phyloP scores from a whole-genome alignment of 2,113 vertebrate species.

The Oncorhynchus mykiss region DNA sequence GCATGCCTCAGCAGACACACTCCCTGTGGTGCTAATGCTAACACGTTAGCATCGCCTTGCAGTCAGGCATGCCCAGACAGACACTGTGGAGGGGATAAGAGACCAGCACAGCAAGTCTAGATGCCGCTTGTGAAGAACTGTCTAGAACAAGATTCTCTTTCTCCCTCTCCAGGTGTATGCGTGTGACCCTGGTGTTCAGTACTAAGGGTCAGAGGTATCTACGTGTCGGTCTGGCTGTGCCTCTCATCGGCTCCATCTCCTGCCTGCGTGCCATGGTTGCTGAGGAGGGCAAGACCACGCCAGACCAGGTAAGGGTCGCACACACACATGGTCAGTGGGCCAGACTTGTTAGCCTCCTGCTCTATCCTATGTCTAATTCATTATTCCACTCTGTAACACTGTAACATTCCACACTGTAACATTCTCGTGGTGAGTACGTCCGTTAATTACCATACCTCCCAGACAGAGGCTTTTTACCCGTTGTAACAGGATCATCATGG shows the following conservation, averaged over 20 bases:
- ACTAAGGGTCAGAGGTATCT: slow-evolving; percentile 80
- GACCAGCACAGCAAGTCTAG: too few relatives aligned
- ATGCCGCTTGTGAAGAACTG: neutral
- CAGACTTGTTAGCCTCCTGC: too few relatives aligned
- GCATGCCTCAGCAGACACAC: slow-evolving; percentile 8
- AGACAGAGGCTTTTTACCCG: neutral
- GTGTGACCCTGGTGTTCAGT: slow-evolving; percentile 85
- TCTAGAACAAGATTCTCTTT: neutral
- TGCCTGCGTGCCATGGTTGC: slow-evolving; percentile 85
- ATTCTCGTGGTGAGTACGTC: too few relatives aligned
- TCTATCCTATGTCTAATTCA: too few relatives aligned
- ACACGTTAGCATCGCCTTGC: neutral
- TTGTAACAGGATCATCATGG: too few relatives aligned
- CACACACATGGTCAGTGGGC: neutral
- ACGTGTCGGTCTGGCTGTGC: slow-evolving; percentile 87
- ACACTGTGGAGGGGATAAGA: neutral
- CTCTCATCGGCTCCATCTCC: slow-evolving; percentile 80
- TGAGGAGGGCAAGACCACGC: slow-evolving; percentile 78
- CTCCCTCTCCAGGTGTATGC: slow-evolving; percentile 77
- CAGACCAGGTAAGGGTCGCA: slow-evolving; percentile 78
- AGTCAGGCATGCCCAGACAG: neutral
- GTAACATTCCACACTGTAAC: too few relatives aligned
- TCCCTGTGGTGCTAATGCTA: slow-evolving; percentile 10
- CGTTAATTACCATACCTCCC: neutral
- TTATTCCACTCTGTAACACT: too few relatives aligned